Conservation (phyloP, 2,888 invertebrate genomes). For the Cerceris rybyensis region DNA sequence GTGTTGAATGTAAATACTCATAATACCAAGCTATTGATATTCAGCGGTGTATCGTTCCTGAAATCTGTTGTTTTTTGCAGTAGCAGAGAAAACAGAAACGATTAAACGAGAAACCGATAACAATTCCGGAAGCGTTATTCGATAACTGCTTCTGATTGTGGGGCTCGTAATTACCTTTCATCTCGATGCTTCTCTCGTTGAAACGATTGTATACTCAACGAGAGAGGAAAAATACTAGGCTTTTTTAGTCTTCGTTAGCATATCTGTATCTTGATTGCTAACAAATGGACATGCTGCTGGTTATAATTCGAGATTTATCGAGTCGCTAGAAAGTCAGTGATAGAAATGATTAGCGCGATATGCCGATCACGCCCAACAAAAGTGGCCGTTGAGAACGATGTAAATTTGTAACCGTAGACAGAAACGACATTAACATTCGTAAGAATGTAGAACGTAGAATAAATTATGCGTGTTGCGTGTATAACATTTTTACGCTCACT, state of each 20-base stretch:
- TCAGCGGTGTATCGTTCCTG: too few species aligned
- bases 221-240: neutral
- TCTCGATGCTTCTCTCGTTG: neutral
- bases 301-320: slow-evolving; percentile 21
- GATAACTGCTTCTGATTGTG: too few species aligned
- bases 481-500: too few species aligned
- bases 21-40: too few species aligned
- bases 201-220: neutral
- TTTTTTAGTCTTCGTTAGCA: neutral
- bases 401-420: neutral
- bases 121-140: too few species aligned
- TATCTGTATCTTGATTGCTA: neutral
- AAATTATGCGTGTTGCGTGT: too few species aligned
- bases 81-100: too few species aligned
- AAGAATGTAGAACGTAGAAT: neutral
- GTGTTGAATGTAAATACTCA: too few species aligned
- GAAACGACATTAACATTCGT: neutral
- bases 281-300: slow-evolving; percentile 6
- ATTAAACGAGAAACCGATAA: too few species aligned
- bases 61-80: too few species aligned
- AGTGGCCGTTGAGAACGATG: neutral
- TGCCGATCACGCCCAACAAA: neutral
- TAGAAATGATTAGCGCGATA: slow-evolving; percentile 11
- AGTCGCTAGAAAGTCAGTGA: neutral
- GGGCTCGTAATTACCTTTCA: too few species aligned